Conservation (phyloP, 2,113 vertebrate genomes). For the Leptosomus discolor region DNA sequence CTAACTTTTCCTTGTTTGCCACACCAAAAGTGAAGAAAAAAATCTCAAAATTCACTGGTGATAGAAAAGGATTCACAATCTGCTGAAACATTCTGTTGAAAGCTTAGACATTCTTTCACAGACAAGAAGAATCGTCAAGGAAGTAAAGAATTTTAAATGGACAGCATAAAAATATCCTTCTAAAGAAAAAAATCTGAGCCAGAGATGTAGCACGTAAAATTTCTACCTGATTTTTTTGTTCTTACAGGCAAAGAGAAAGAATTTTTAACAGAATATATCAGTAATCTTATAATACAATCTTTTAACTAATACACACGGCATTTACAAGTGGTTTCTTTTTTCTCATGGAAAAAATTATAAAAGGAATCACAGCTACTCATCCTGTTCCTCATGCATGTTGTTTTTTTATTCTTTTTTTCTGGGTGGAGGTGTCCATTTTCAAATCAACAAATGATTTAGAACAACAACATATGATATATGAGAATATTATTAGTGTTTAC, state of each 20-base stretch:
- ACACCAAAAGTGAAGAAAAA: neutral
- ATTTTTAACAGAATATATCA: neutral
- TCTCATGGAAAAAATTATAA: neutral
- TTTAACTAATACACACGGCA: neutral
- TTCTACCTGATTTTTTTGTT: neutral
- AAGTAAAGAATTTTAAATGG: neutral
- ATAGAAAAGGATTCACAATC: neutral
- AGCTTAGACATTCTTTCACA: neutral
- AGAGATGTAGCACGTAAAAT: neutral
- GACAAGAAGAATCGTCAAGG: neutral
- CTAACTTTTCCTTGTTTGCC: neutral
- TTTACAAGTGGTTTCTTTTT: neutral
- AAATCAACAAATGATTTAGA: neutral
- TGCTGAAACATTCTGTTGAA: neutral
- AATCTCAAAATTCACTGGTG: neutral
- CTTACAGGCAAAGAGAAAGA: neutral
- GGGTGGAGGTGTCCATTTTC: accelerated
- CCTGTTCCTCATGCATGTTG: neutral
- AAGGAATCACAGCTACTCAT: neutral
- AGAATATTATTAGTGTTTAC: neutral
- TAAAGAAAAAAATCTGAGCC: neutral
- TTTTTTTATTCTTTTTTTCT: neutral
- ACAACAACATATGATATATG: neutral
- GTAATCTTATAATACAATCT: neutral
- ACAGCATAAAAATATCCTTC: neutral